These are phyloP conservation scores for Orgyia antiqua DNA, from an alignment of 2,888 invertebrate genomes.

Conservation along the genomic window DNA sequence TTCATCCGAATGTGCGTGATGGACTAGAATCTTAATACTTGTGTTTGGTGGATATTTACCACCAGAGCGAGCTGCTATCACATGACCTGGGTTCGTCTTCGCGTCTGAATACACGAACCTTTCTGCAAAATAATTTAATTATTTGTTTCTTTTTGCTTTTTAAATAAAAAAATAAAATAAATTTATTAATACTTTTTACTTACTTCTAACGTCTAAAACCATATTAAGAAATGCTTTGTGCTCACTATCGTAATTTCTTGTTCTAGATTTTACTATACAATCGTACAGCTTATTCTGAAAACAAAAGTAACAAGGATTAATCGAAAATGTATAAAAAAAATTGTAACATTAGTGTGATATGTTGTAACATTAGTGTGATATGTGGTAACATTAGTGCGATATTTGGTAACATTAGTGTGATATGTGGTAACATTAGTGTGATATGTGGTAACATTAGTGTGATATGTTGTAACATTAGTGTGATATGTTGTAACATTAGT, in stretches of 20 bases:
- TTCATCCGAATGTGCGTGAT: conserved; percentile 75
- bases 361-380: no score
- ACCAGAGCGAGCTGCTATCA: conserved; percentile 91
- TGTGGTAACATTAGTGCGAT: no score
- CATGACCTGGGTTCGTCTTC: conserved; percentile 90
- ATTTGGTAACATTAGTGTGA: no score
- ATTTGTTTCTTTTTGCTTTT: no score
- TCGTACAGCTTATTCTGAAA: conserved; percentile 83
- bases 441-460: no score
- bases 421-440: no score
- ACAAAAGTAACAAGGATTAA: background rate
- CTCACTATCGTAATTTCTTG: conserved; percentile 85
- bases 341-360: no score
- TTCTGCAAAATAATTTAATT: conserved; percentile 58
- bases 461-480: no score
- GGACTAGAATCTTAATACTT: conserved; percentile 93
- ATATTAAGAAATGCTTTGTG: conserved; percentile 89
- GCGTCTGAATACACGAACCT: conserved; percentile 86
- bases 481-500: no score
- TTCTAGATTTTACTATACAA: conserved; percentile 82
- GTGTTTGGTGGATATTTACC: conserved; percentile 86
- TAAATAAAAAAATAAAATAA: no score
- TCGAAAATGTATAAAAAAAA: no score
- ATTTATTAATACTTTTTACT: conserved; percentile 40
- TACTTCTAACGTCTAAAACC: conserved; percentile 88